Conservation (phyloP, 2,113 vertebrate genomes). For the Platycercus adscitus region DNA sequence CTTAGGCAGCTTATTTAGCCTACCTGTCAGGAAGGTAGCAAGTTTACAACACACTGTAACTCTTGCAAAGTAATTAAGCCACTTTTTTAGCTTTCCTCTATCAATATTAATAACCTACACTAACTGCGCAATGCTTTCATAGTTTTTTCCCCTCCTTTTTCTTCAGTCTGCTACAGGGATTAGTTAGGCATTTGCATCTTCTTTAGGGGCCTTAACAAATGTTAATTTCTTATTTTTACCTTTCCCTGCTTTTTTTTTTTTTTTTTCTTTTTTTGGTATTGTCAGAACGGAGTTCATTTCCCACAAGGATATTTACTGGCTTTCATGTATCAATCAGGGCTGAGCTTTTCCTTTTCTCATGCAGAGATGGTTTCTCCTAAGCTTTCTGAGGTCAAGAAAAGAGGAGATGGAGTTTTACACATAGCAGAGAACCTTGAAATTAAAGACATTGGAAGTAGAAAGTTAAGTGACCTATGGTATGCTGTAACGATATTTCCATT, state of each 20-base stretch:
- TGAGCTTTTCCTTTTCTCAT: constrained; percentile 21
- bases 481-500: not conserved
- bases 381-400: not conserved
- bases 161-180: constrained; percentile 43
- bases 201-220: constrained; percentile 39
- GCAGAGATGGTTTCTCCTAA: not conserved
- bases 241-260: not conserved
- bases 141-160: not conserved
- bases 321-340: constrained; percentile 57
- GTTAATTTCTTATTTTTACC: constrained; percentile 49
- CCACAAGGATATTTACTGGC: constrained; percentile 4
- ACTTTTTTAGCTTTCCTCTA: not conserved
- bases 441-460: not conserved
- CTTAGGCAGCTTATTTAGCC: constrained; percentile 23
- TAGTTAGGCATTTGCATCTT: constrained; percentile 49
- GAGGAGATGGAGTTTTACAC: not conserved
- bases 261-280: not conserved
- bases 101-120: constrained; percentile 48
- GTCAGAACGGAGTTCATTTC: constrained; percentile 39
- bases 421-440: not conserved
- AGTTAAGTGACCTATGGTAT: not conserved
- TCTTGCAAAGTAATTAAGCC: not conserved
- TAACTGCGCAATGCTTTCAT: not conserved
- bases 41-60: not conserved
- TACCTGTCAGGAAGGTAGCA: constrained; percentile 3